phyloP scores from a whole-genome alignment of 2,113 vertebrate genomes.

The Bubalus kerabau region DNA sequence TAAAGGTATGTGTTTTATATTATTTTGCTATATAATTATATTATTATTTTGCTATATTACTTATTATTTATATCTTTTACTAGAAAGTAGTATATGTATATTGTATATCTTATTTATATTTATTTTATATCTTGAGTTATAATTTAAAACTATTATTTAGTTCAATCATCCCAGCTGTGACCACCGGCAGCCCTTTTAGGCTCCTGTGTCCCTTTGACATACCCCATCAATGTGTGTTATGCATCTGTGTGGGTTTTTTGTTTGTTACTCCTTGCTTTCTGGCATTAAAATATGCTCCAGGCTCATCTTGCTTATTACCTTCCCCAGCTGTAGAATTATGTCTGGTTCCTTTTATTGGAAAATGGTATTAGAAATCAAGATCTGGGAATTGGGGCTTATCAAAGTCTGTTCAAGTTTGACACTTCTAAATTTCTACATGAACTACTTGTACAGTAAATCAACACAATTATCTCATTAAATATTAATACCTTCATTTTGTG shows the following conservation, averaged over 20 bases:
- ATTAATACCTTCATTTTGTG: background rate
- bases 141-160: background rate
- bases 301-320: background rate
- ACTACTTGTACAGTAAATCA: background rate
- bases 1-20: background rate
- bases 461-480: background rate
- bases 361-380: slow-evolving; percentile 10
- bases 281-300: background rate
- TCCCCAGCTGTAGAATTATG: background rate
- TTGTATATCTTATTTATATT: background rate
- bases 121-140: background rate
- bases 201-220: background rate
- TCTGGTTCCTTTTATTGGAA: background rate
- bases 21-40: background rate
- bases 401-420: background rate
- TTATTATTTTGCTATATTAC: background rate
- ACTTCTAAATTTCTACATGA: background rate
- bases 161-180: background rate
- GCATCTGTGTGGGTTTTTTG: background rate
- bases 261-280: background rate
- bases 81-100: background rate
- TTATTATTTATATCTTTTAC: background rate
- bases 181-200: background rate
- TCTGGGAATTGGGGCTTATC: background rate
- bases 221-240: background rate